A percentile compares a stretch with the other conserved stretches of the same genome.
phyloP scores from a whole-genome alignment of 2,113 vertebrate species.

The Ivindomyrus marchei region DNA sequence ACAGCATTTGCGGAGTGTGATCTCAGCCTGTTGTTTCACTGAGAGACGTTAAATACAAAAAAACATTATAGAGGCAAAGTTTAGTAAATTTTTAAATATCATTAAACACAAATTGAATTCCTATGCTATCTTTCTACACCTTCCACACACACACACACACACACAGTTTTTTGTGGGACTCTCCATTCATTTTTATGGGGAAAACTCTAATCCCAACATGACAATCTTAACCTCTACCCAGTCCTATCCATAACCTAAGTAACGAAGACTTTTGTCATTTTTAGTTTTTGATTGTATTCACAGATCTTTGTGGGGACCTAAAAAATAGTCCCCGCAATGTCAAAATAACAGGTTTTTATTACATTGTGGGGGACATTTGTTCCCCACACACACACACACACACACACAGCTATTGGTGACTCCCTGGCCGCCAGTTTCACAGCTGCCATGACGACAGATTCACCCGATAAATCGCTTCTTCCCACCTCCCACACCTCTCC shows the following conservation, averaged over 20 bases:
- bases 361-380: no score
- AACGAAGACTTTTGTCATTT: background rate
- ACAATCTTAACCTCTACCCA: no score
- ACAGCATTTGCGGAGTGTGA: background rate
- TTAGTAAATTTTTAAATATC: background rate
- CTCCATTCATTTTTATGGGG: background rate
- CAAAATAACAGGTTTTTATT: no score
- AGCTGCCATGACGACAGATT: slow-evolving; percentile 19
- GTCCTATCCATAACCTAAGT: no score
- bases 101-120: background rate
- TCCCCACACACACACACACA: background rate
- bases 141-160: background rate
- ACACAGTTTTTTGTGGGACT: no score
- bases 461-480: slow-evolving; percentile 1
- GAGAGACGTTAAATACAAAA: background rate
- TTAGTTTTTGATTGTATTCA: background rate
- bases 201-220: no score
- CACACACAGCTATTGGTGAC: slow-evolving; percentile 34
- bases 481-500: background rate
- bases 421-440: slow-evolving; percentile 30
- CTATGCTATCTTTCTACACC: background rate
- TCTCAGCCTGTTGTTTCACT: background rate
- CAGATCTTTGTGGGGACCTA: no score
- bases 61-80: background rate
- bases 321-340: no score